These are phyloP conservation scores for Cactoblastis cactorum DNA, from an alignment of 2,888 invertebrate species.

Conservation along the genomic window DNA sequence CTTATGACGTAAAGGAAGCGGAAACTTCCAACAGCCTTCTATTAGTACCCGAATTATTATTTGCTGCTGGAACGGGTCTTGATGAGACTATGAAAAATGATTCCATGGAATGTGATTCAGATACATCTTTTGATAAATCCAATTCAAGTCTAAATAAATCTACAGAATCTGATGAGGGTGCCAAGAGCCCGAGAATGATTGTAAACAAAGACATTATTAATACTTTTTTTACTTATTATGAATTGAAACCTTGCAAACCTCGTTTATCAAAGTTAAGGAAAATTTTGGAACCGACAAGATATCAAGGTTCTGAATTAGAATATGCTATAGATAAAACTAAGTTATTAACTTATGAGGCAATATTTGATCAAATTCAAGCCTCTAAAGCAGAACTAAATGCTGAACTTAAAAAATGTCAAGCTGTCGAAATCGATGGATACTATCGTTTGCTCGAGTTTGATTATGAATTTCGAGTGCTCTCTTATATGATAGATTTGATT, in stretches of 20 bases:
- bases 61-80: constrained; percentile 75
- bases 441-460: constrained; percentile 83
- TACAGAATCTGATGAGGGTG: constrained; percentile 69
- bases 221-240: constrained; percentile 90
- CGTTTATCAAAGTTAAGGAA: constrained; percentile 83
- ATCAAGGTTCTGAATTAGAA: constrained; percentile 89
- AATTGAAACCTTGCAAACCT: constrained; percentile 88
- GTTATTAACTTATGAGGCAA: constrained; percentile 82
- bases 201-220: constrained; percentile 80
- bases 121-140: constrained; percentile 76
- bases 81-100: constrained; percentile 65
- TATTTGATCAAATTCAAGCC: constrained; percentile 87
- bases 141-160: constrained; percentile 68
- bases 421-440: constrained; percentile 84
- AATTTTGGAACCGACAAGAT: constrained; percentile 84
- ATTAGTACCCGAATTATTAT: constrained; percentile 84
- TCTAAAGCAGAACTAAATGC: constrained; percentile 85
- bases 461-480: constrained; percentile 88
- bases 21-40: constrained; percentile 95
- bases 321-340: constrained; percentile 81
- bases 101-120: constrained; percentile 67
- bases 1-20: constrained; percentile 91
- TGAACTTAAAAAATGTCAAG: constrained; percentile 82
- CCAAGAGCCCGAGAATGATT: constrained; percentile 62
- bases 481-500: constrained; percentile 88